Base-by-base conservation (phyloP, 1,140 invertebrate genomes). In the Cardiocondyla obscurior region DNA sequence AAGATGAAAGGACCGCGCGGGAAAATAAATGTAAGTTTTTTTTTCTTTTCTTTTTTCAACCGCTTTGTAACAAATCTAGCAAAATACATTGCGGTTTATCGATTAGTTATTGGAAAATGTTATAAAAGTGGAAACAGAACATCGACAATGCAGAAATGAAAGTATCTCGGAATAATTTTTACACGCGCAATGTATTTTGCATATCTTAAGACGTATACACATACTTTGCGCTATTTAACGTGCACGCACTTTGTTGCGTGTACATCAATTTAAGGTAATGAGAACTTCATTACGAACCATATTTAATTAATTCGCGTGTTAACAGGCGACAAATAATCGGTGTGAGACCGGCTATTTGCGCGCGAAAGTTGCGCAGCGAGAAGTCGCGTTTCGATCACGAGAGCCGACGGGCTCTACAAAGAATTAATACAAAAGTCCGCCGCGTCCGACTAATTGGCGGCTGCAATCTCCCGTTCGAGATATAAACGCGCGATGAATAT, bases 401-500 rank as follows among this genome's bases (percentile, higher is more conserved):
- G 51, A 58, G 42, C 25, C 33, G 44, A n/a, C 28, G 25, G 7
- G 42, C 39, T 60, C n/a, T 30, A 69, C 62, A 79, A 79, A 79
- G 46, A 79, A 69, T 33, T 30, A 64, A 69, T n/a, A 69, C 62
- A 64, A 49, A 77, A 67, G 46, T 67, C 46, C n/a, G 28, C n/a
- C n/a, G 44, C 22, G 25, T 74, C 62, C 33, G 19, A 53, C 60
- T 79, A 79, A 76, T 76, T 76, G 72, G 74, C 33, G 65, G 39
- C 33, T 69, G 33, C 74, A 42, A 69, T 69, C 49, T 67, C 46
- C 36, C 46, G 74, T 46, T 53, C 46, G 74, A 22, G 62, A 79
- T 67, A 79, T 79, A 79, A 79, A 79, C 51, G 44, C 60, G 30
- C 33, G 51, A 44, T 82, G 60, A 81, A 87, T 85, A 72, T 72